These are phyloP conservation scores for Drosophila percnosoma DNA, from an alignment of 2,888 invertebrate genomes.

Conservation along the genomic window DNA sequence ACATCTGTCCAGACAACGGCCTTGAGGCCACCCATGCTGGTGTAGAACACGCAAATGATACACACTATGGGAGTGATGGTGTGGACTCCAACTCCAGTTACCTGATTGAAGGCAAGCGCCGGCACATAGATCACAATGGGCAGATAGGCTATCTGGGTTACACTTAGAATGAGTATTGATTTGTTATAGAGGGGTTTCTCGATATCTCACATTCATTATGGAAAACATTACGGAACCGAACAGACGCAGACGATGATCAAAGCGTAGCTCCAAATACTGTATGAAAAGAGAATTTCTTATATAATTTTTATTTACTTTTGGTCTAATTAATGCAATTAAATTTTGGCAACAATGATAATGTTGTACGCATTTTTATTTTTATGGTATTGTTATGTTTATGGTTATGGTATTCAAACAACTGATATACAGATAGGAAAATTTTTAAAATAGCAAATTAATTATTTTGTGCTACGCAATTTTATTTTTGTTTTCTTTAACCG, in stretches of 20 bases:
- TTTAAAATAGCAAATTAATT: neutral
- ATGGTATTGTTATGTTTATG: too few species aligned
- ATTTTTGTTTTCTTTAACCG: neutral
- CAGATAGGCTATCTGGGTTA: slow-evolving; percentile 89
- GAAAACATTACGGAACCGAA: slow-evolving; percentile 90
- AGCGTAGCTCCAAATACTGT: slow-evolving; percentile 90
- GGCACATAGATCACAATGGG: slow-evolving; percentile 93
- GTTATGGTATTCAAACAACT: too few species aligned
- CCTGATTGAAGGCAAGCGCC: slow-evolving; percentile 93
- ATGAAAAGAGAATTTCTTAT: slow-evolving; percentile 69
- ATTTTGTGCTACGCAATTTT: neutral
- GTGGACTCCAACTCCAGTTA: slow-evolving; percentile 93
- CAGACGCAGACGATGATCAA: slow-evolving; percentile 89
- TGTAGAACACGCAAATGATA: slow-evolving; percentile 94
- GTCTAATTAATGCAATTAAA: neutral
- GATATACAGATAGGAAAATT: too few species aligned
- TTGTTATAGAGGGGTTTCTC: neutral
- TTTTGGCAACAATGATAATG: neutral
- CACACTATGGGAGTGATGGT: slow-evolving; percentile 93
- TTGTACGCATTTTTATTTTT: neutral
- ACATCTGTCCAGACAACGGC: slow-evolving; percentile 93
- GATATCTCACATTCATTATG: slow-evolving; percentile 89
- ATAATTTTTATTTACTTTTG: neutral
- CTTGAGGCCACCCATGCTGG: slow-evolving; percentile 91
- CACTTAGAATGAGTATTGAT: neutral